These are phyloP conservation scores for Pantelozetes paolii DNA, from an alignment of 2,888 invertebrate genomes.

Conservation along the genomic window DNA sequence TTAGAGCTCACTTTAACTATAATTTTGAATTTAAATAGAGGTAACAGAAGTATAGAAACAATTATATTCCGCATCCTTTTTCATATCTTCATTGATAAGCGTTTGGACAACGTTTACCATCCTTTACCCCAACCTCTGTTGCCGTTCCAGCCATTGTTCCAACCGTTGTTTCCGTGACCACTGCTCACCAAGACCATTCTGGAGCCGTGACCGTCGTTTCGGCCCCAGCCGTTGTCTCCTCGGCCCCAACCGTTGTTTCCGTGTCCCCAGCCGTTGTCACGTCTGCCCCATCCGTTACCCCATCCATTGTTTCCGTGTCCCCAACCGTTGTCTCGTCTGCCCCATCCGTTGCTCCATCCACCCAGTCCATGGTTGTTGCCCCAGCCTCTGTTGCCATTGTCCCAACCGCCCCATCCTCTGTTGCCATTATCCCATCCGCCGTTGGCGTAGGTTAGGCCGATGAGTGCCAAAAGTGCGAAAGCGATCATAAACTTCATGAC, in stretches of 20 bases:
- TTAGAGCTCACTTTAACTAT: no score
- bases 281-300: neutral
- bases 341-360: neutral
- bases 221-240: neutral
- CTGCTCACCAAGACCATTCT: no score
- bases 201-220: neutral
- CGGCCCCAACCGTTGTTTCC: conserved; percentile 3
- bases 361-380: no score
- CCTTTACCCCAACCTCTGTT: neutral
- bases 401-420: neutral
- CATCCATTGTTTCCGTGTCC: neutral
- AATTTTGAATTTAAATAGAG: no score
- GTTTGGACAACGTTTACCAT: no score
- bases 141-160: neutral
- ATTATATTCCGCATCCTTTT: no score
- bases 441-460: no score
- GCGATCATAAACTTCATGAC: no score
- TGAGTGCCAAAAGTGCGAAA: no score
- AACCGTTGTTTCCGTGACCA: neutral
- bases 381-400: no score
- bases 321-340: neutral
- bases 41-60: no score
- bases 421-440: neutral
- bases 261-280: neutral
- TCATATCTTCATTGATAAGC: no score